Conservation (phyloP, 2,113 vertebrate species). For the Vanacampus margaritifer region DNA sequence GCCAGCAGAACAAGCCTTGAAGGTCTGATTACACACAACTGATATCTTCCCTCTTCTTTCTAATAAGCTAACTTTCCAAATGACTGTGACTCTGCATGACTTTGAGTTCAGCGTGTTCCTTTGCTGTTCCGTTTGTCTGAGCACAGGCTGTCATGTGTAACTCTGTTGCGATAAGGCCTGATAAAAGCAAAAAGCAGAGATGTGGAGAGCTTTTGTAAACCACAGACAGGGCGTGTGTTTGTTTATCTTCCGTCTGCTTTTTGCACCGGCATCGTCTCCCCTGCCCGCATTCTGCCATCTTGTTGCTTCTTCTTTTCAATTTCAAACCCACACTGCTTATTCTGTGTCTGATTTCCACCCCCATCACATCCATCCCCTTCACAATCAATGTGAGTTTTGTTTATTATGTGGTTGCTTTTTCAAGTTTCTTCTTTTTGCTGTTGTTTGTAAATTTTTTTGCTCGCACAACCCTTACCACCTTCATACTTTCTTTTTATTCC, state of each 20-base stretch:
- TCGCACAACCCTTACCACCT: constrained; percentile 2
- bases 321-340: constrained; percentile 9
- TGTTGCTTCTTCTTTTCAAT: constrained; percentile 20
- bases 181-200: constrained; percentile 39
- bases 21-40: no score
- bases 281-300: constrained; percentile 11
- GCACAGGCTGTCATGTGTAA: constrained; percentile 25
- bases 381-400: constrained; percentile 3
- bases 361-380: neutral
- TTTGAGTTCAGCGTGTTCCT: neutral
- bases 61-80: neutral
- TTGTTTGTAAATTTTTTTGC: constrained; percentile 5
- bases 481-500: neutral
- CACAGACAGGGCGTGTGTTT: constrained; percentile 62
- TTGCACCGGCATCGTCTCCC: constrained; percentile 25
- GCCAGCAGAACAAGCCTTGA: no score
- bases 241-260: constrained; percentile 58
- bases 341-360: constrained; percentile 9
- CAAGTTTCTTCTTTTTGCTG: constrained; percentile 2
- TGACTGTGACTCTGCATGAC: neutral
- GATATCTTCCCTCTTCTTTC: neutral
- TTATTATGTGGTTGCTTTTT: constrained; percentile 6
- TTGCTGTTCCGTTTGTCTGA: constrained; percentile 25
- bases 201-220: constrained; percentile 41
- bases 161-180: constrained; percentile 20